Evolutionary conservation across 2,888 invertebrate genomes (phyloP).

Genomic region (Poecilus cupreus): DNA sequence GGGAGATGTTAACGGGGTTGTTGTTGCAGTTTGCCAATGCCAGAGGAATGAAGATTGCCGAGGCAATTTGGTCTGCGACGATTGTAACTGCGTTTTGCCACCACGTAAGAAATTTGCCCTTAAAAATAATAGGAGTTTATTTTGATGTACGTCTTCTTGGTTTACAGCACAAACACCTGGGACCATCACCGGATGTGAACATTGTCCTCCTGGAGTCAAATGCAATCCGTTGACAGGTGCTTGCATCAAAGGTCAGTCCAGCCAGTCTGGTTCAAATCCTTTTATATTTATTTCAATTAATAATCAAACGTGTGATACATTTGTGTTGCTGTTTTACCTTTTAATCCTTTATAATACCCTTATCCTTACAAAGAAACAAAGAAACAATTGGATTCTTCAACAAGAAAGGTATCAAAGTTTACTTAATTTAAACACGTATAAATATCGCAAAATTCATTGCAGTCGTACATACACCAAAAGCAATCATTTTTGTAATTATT

Average conservation of each 20-base stretch:
- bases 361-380: too few species aligned
- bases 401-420: constrained; percentile 1
- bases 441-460: constrained; percentile 11
- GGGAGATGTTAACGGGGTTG: constrained; percentile 38
- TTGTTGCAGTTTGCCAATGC: constrained; percentile 80
- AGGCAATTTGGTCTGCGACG: constrained; percentile 79
- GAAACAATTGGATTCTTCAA: not conserved
- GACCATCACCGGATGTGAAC: constrained; percentile 78
- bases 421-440: not conserved
- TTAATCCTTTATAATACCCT: constrained; percentile 26
- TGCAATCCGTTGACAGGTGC: constrained; percentile 88
- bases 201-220: constrained; percentile 85
- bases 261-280: constrained; percentile 63
- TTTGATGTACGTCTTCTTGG: not conserved
- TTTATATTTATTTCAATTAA: constrained; percentile 49
- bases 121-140: too few species aligned
- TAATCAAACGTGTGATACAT: constrained; percentile 47
- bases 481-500: not conserved
- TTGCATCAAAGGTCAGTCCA: constrained; percentile 86
- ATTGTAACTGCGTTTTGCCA: constrained; percentile 78
- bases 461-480: not conserved
- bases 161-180: constrained; percentile 61
- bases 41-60: constrained; percentile 82
- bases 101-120: constrained; percentile 18
- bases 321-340: constrained; percentile 66